These are phyloP conservation scores for Campaea margaritaria DNA, from an alignment of 2,888 invertebrate genomes.

Conservation along the genomic window DNA sequence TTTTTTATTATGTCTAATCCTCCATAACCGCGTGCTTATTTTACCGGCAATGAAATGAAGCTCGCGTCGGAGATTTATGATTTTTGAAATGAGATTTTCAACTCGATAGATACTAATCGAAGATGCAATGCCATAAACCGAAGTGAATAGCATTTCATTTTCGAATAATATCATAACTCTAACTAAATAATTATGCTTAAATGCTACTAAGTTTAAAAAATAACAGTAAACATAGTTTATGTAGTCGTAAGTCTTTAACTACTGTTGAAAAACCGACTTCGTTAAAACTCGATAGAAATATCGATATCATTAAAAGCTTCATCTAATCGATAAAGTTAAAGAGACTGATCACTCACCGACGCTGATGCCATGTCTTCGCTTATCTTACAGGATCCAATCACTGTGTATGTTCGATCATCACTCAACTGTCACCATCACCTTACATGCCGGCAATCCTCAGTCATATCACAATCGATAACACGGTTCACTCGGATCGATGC, in stretches of 20 bases:
- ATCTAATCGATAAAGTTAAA: constrained; percentile 34
- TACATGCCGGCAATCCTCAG: constrained; percentile 61
- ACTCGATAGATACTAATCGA: constrained; percentile 14
- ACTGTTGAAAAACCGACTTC: background rate
- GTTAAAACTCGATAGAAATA: background rate
- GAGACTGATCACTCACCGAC: constrained; percentile 62
- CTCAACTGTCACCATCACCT: constrained; percentile 72
- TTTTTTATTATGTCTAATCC: constrained; percentile 28
- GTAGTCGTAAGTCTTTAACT: background rate
- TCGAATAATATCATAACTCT: constrained; percentile 9
- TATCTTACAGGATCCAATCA: constrained; percentile 66
- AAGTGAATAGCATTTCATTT: constrained; percentile 10
- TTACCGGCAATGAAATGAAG: constrained; percentile 26
- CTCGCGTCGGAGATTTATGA: constrained; percentile 35
- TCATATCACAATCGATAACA: constrained; percentile 42
- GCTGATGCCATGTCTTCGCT: constrained; percentile 70
- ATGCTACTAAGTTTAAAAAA: constrained; percentile 12
- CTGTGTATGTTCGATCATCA: constrained; percentile 75
- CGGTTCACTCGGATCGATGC: constrained; percentile 48
- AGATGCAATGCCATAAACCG: constrained; percentile 17
- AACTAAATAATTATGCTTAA: constrained; percentile 22
- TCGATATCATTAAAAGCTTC: constrained; percentile 18
- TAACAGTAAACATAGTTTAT: background rate
- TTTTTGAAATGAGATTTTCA: constrained; percentile 36
- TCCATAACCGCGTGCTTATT: constrained; percentile 22